A percentile compares a stretch with the other conserved stretches of the same genome.
Conservation (phyloP, 2,888 invertebrate genomes). For the Elegia similella region DNA sequence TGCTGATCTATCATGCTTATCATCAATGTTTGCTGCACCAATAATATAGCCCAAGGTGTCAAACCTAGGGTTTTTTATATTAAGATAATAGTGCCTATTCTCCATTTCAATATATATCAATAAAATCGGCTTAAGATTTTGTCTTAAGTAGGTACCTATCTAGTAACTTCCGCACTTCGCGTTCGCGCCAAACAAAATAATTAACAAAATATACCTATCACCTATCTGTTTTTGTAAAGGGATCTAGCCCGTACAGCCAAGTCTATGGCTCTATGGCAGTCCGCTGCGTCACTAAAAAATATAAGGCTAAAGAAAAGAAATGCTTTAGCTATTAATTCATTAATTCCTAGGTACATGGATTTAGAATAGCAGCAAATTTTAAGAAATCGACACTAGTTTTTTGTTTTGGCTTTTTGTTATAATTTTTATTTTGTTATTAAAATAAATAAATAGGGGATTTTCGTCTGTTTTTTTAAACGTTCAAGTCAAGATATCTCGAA, state of each 20-base stretch:
- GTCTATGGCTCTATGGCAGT: background rate
- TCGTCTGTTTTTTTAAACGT: no score
- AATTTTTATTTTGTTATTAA: no score
- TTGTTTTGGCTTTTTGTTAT: no score
- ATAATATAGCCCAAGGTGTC: constrained; percentile 54
- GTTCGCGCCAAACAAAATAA: no score
- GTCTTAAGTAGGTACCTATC: background rate
- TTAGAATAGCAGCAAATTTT: no score
- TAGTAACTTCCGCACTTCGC: background rate
- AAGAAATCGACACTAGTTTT: no score
- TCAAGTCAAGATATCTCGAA: no score
- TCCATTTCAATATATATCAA: constrained; percentile 29
- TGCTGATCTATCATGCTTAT: constrained; percentile 71
- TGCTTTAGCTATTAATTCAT: no score
- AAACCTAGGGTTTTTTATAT: constrained; percentile 66
- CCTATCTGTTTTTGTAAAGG: background rate
- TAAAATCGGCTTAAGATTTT: no score
- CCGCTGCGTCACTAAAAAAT: background rate
- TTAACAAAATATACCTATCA: constrained; percentile 1
- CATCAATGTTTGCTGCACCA: constrained; percentile 59
- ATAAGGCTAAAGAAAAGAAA: background rate
- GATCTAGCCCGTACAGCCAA: background rate
- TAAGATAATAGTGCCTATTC: constrained; percentile 37
- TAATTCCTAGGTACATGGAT: no score
- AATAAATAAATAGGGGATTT: no score